These are phyloP conservation scores for Drosophila kohkoa DNA, from an alignment of 1,140 invertebrate species.

Conservation along the genomic window DNA sequence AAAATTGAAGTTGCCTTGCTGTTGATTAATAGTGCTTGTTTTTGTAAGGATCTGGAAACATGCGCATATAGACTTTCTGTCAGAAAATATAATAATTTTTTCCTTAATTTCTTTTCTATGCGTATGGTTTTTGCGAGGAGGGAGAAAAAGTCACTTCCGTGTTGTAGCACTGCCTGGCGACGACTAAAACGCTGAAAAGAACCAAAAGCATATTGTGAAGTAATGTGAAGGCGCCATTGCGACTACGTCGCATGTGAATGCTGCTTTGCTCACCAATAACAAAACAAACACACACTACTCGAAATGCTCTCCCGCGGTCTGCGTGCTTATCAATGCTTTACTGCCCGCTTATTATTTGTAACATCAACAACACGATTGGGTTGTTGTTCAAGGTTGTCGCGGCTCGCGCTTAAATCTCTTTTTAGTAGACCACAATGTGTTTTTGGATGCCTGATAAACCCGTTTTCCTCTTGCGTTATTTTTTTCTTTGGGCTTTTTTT, in stretches of 20 bases:
- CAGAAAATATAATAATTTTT: conserved; percentile 22
- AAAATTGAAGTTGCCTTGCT: conserved; percentile 16
- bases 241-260: conserved; percentile 45
- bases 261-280: conserved; percentile 47
- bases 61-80: conserved; percentile 38
- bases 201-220: conserved; percentile 38
- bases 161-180: conserved; percentile 34
- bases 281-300: conserved; percentile 47
- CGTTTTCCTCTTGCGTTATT: conserved; percentile 25
- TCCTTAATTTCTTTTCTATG: not conserved
- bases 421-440: conserved; percentile 11
- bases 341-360: conserved; percentile 22
- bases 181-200: conserved; percentile 45
- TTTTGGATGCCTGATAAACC: conserved; percentile 19
- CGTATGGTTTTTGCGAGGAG: conserved; percentile 7
- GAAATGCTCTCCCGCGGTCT: conserved; percentile 32
- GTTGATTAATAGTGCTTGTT: not conserved
- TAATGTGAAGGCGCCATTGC: conserved; percentile 27
- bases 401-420: conserved; percentile 20
- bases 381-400: conserved; percentile 37
- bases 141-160: conserved; percentile 44
- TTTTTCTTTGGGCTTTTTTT: conserved; percentile 40
- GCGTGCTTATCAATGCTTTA: conserved; percentile 35
- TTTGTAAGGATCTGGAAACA: conserved; percentile 29
- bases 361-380: conserved; percentile 32